Base-by-base conservation (phyloP, 2,797 vertebrate species). In the Muraenolepis orangiensis region DNA sequence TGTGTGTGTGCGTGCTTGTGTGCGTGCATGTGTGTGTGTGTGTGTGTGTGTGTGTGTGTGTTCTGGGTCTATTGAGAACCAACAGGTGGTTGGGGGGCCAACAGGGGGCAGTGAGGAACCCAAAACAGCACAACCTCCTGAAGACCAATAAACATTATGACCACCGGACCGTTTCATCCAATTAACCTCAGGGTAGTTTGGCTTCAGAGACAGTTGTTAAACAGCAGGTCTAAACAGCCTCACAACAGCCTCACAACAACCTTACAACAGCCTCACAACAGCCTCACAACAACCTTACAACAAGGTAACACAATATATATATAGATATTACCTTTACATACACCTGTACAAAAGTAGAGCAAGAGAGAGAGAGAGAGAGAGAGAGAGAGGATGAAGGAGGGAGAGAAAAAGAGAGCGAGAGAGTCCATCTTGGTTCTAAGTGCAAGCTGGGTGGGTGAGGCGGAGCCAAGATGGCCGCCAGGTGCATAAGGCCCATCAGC, bases 21-120 rank as follows among this genome's bases (percentile, higher is more conserved):
- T n/a, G n/a, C n/a, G n/a, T n/a, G n/a, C n/a, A n/a, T n/a, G n/a
- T n/a, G n/a, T n/a, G n/a, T n/a, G n/a, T n/a, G n/a, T n/a, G n/a
- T n/a, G n/a, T n/a, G n/a, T n/a, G n/a, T n/a, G n/a, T n/a, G n/a
- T n/a, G n/a, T n/a, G n/a, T n/a, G n/a, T n/a, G n/a, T n/a, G n/a
- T 74, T 81, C 82, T 69, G 87, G 78, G 72, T 51, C 74, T 69
- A 70, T 76, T 86, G 83, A 87, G 87, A 85, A 87, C 87, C 86
- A 89, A 88, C 88, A 90, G 86, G 89, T 90, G 87, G 87, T 88
- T 82, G 86, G 87, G 90, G 91, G 90, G 84, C 92, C 93, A 93
- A 93, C 86, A 94, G 93, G 92, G 92, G 93, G 92, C 92, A 92
- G 91, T 92, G 90, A 87, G 89, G 89, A 87, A n/a, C 86, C 91